Evolutionary conservation across 1,140 invertebrate species (phyloP), one percentile per base, ranked within the genome.

Genomic region (Patella vulgata): DNA sequence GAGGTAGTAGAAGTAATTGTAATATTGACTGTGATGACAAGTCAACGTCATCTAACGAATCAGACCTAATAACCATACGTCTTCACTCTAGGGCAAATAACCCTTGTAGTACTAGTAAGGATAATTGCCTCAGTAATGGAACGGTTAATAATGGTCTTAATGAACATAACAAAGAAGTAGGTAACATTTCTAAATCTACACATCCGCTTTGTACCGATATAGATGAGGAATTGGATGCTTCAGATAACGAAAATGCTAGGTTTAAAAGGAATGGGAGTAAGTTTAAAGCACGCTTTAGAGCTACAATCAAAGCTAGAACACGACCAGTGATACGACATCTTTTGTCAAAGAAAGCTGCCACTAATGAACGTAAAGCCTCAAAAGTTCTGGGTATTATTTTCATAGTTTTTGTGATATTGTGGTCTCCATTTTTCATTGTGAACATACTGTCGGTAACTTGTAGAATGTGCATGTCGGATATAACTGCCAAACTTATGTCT

Each of bases 361-460:
- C 65, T 25, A 84, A 84, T 59, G 82, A 84, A 64, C 74, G 71
- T 53, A 82, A 84, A 69, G 78, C 82, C 40, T 73, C 78, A 25
- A 75, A 83, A 68, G 82, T 85, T 19, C 61, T 85, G 21, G 80
- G 81, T 11, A 84, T 85, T 43, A 83, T 85, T 23, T 84, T 85
- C 63, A 66, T 63, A 25, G 78, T 83, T 1, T 85, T 85, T 68
- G 77, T 83, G 0, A 60, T 80, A 4, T 63, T 80, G 46, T 85
- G 83, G 83, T 80, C 79, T 1, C 83, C 83, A 23, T 85, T 85
- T 62, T 85, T 84, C 63, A 73, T 77, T 42, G 70, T 81, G 27
- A 85, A 84, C 63, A 73, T 83, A 52, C 21, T 83, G 23, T 75
- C 77, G 0, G 82, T 66, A 19, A 63, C 69, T 3, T 84, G 81